Evolutionary conservation across 2,797 vertebrate species (phyloP).

Genomic region (Channa striata): DNA sequence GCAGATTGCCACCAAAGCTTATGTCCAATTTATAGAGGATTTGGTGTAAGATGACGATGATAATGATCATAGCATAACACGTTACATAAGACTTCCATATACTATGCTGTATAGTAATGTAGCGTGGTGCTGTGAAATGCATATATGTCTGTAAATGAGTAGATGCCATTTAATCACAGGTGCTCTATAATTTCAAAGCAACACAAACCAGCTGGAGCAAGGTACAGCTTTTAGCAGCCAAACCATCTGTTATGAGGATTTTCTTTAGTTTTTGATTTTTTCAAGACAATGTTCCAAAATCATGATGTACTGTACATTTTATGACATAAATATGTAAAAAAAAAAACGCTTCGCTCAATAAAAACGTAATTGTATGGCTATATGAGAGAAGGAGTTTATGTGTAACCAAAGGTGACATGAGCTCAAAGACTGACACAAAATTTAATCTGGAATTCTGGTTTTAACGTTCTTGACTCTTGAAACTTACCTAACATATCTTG

Average conservation of each 20-base stretch:
- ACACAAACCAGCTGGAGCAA: no score
- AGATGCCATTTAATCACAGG: not conserved
- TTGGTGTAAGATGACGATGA: constrained; percentile 69
- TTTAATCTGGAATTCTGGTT: not conserved
- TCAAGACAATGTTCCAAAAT: not conserved
- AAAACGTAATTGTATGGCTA: not conserved
- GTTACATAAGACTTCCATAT: constrained; percentile 64
- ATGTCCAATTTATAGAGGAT: constrained; percentile 72
- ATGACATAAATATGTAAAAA: not conserved
- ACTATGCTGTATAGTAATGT: constrained; percentile 29
- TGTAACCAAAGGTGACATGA: not conserved
- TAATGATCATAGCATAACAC: constrained; percentile 42
- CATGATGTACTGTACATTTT: not conserved
- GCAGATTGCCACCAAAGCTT: constrained; percentile 69
- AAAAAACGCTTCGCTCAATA: not conserved
- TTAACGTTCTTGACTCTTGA: not conserved
- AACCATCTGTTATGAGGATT: not conserved
- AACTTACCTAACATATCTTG: not conserved
- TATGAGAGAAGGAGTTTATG: not conserved
- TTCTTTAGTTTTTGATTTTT: not conserved
- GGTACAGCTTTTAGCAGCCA: not conserved
- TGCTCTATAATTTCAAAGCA: constrained; percentile 1
- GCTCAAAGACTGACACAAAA: not conserved
- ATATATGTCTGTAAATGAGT: constrained; percentile 10
- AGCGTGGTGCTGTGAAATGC: constrained; percentile 5